Evolutionary conservation across 2,797 vertebrate species (phyloP), one percentile per base, ranked within the genome.

Genomic region (Nothura maculosa): DNA sequence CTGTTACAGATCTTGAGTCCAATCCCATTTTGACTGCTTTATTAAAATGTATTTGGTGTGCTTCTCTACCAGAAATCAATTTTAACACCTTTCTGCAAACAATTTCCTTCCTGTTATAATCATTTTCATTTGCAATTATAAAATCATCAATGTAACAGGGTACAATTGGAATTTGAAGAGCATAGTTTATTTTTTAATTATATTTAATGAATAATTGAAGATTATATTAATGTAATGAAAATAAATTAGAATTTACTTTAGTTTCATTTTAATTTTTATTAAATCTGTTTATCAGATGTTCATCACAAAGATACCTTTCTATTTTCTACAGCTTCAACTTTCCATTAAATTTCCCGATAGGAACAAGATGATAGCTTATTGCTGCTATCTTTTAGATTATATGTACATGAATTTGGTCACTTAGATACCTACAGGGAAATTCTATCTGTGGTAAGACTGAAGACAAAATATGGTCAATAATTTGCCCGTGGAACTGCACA

Each of bases 111-210:
- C 73, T 81, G 42, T 91, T 93, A 89, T 67, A 92, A 89, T 74
- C 0, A 92, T 96, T 96, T 91, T 89, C 61, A 66, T 84, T 92
- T 90, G 87, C 88, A 96, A 96, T 97, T 96, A 96, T 90, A 90
- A 96, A 97, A 90, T 96, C 76, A 95, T 79, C 16, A 38, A 28
- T 76, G 73, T 93, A 94, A 57, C 48, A 87, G 85, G 69, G 76
- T 89, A 62, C 78, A 87, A 74, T 77, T 78, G 58, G 42, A 81
- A 48, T 92, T 96, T 89, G 34, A 92, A 92, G 32, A 93, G 16
- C 73, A 80, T 47, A 73, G 66, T 64, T 89, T 89, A 73, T 89
- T 96, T 96, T 92, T 88, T 11, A 92, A 92, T 93, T 84, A 81
- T 38, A n/a, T 63, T 84, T 90, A 93, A 90, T 96, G 87, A 89